These are phyloP conservation scores for Hystrix cristata DNA, from an alignment of 2,113 vertebrate species.

Conservation along the genomic window DNA sequence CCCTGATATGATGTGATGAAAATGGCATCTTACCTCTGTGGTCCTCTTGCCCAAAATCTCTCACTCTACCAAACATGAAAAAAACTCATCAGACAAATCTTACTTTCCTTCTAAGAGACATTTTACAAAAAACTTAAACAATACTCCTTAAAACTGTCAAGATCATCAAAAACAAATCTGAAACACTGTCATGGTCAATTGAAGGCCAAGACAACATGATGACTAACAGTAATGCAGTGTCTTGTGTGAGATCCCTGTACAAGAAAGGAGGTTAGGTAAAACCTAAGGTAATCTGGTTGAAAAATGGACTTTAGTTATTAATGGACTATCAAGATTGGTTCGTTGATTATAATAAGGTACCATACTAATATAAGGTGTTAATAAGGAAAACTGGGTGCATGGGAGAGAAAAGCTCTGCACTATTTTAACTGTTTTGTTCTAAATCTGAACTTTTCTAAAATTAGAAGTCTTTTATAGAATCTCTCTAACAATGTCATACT, in stretches of 20 bases:
- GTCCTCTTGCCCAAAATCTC: not conserved
- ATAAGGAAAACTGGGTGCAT: fast-evolving
- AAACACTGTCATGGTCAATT: not conserved
- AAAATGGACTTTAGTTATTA: not conserved
- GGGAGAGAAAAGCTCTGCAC: not conserved
- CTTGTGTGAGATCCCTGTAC: not conserved
- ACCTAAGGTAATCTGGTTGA: not conserved
- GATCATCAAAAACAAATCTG: not conserved
- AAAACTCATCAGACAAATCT: not conserved
- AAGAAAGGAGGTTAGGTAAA: not conserved
- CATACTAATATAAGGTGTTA: too few relatives aligned
- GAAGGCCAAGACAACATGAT: not conserved
- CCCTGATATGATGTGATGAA: not conserved
- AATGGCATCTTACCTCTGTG: not conserved
- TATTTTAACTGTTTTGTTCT: not conserved
- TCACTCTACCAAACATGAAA: not conserved
- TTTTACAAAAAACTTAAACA: not conserved
- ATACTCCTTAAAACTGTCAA: not conserved
- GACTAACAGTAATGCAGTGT: not conserved
- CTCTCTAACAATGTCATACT: not conserved
- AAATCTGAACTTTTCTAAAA: conserved; percentile 14
- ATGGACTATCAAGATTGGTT: not conserved
- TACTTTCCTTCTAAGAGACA: not conserved
- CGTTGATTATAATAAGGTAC: not conserved
- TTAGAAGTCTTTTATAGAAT: not conserved